A percentile compares a stretch with the other conserved stretches of the same genome.
phyloP scores from a whole-genome alignment of 64 coral and sea anemone species.

The Trachythela sp. region DNA sequence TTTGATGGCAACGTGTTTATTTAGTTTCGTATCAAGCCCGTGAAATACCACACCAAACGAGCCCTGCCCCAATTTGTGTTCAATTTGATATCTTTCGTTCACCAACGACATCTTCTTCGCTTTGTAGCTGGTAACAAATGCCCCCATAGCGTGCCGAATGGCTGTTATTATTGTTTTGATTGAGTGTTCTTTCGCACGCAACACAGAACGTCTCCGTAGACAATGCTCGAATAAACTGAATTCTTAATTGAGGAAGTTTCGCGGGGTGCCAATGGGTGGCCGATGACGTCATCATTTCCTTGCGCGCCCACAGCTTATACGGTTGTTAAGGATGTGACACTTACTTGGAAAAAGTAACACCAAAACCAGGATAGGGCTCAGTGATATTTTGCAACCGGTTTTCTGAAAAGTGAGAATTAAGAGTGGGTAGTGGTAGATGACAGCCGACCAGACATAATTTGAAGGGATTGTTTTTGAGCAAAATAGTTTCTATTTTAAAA shows the following conservation, averaged over 20 bases:
- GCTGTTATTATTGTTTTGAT: not conserved
- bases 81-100: not conserved
- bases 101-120: constrained; percentile 58
- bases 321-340: not conserved
- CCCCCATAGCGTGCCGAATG: not conserved
- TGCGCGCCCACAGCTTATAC: not conserved
- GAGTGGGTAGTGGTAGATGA: too few relatives aligned
- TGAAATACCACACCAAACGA: constrained; percentile 16
- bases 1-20: not conserved
- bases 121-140: constrained; percentile 45
- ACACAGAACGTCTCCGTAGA: not conserved
- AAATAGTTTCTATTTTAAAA: too few relatives aligned
- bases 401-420: not conserved
- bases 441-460: too few relatives aligned
- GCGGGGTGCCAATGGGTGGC: not conserved
- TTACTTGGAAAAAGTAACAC: not conserved
- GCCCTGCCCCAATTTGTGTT: constrained; percentile 3
- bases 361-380: not conserved
- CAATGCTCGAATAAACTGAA: not conserved
- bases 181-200: not conserved
- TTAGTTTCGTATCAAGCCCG: not conserved
- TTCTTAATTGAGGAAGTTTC: not conserved
- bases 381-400: not conserved
- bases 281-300: not conserved
- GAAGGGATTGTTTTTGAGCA: too few relatives aligned